These are phyloP conservation scores for Mionectes olivaceus DNA, from an alignment of 2,797 vertebrate species.

Conservation along the genomic window DNA sequence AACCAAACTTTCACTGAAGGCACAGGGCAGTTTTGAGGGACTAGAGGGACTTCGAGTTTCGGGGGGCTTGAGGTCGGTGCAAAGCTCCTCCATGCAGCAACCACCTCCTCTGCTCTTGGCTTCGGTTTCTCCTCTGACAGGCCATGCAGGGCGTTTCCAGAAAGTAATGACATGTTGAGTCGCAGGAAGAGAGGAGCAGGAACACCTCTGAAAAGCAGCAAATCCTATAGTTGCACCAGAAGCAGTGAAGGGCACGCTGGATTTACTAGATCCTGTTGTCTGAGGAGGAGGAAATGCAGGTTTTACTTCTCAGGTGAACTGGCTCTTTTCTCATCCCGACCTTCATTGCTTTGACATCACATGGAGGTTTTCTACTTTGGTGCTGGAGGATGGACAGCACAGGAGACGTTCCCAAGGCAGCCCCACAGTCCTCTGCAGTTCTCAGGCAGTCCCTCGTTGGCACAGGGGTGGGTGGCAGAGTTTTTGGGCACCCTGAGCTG, in stretches of 20 bases:
- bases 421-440: fast-evolving
- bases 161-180: neutral
- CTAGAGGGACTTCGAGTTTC: no score
- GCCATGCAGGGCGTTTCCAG: neutral
- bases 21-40: neutral
- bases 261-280: neutral
- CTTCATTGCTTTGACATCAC: neutral
- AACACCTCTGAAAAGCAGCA: neutral
- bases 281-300: neutral
- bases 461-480: fast-evolving
- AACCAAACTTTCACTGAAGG: neutral
- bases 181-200: neutral
- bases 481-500: neutral
- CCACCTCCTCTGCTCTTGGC: neutral
- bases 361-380: neutral
- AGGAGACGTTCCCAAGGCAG: neutral
- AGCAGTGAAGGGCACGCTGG: neutral
- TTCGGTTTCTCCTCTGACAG: neutral
- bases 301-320: neutral
- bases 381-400: neutral
- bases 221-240: neutral
- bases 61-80: neutral
- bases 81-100: neutral
- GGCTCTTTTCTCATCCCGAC: neutral
- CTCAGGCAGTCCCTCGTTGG: neutral